These are phyloP conservation scores for Rosalia funebris DNA, from an alignment of 2,888 invertebrate species.

Conservation along the genomic window DNA sequence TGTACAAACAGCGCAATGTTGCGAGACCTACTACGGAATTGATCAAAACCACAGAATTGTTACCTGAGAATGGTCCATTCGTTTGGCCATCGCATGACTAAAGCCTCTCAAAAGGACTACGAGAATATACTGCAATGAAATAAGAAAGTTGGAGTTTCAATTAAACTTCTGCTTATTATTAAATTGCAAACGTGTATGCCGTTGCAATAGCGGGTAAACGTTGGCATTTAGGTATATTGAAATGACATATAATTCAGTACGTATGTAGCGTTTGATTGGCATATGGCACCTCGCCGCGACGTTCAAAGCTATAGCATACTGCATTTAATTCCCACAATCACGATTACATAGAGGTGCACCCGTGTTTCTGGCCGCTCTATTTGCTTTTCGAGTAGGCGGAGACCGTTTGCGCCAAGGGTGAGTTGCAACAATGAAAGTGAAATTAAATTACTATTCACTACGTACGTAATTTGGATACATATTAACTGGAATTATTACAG, in stretches of 20 bases:
- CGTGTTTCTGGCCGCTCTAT: constrained; percentile 21
- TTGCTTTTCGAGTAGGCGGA: constrained; percentile 9
- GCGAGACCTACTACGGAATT: no score
- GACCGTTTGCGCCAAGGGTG: neutral
- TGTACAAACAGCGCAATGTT: no score
- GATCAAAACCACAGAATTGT: no score
- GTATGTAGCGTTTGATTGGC: constrained; percentile 35
- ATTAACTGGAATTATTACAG: no score
- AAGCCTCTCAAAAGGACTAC: neutral
- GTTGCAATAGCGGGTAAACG: constrained; percentile 15
- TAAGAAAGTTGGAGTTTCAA: neutral
- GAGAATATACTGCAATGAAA: neutral
- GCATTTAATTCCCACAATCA: constrained; percentile 33
- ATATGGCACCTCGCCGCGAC: constrained; percentile 33
- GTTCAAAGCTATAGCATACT: constrained; percentile 26
- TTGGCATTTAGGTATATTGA: constrained; percentile 28
- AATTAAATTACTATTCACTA: no score
- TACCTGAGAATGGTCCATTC: neutral
- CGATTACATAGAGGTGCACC: constrained; percentile 30
- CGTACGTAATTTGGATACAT: no score
- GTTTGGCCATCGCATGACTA: neutral
- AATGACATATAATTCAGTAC: constrained; percentile 32
- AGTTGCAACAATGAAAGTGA: neutral
- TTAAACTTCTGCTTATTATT: neutral
- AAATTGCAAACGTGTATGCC: neutral